Evolutionary conservation across 2,888 invertebrate species (phyloP), one percentile per base, ranked within the genome.

Genomic region (Fragum sueziense): DNA sequence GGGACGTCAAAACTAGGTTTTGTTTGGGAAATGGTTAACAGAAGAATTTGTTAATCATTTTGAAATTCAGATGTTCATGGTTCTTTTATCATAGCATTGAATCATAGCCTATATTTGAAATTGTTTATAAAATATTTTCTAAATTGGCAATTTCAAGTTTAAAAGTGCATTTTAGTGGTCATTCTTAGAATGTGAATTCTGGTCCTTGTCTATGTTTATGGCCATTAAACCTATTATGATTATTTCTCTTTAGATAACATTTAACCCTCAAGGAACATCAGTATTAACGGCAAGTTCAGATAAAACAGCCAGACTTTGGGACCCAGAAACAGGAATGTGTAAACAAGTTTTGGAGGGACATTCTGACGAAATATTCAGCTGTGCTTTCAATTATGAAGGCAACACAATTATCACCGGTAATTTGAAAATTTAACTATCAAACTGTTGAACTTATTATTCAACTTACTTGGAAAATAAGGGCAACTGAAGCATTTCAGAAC

Each of bases 351-450:
- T 97, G 4, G 95, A 95, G 14, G 97, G 96, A 0, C 97, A 97
- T 88, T 95, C 95, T 25, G 96, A 96, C 9, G 97, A 97, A 91
- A 96, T 97, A 59, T 97, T 97, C 93, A 96, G 96, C n/a, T 96
- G 96, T 88, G 96, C 96, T 1, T 97, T 95, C 92, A 97, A 96
- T 47, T 97, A 97, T 92, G 94, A 95, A 0, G 97, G 96, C 0
- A 96, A 96, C 89, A 95, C 95, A 6, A 95, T 97, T 87, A 94
- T 97, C 85, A 97, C 97, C 25, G 93, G 93, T 92, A 82, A 47
- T 20, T 31, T 33, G 20, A 17, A 17, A 29, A 17, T 29, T 54
- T n/a, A 54, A 14, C 6, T 54, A 22, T 11, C 54, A 54, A n/a
- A 22, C 1, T 54, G 22, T 52, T 17, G 6, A 6, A 11, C 6